Evolutionary conservation across 2,797 vertebrate genomes (phyloP), one percentile per base, ranked within the genome.

Genomic region (Paratrypauchen microcephalus): DNA sequence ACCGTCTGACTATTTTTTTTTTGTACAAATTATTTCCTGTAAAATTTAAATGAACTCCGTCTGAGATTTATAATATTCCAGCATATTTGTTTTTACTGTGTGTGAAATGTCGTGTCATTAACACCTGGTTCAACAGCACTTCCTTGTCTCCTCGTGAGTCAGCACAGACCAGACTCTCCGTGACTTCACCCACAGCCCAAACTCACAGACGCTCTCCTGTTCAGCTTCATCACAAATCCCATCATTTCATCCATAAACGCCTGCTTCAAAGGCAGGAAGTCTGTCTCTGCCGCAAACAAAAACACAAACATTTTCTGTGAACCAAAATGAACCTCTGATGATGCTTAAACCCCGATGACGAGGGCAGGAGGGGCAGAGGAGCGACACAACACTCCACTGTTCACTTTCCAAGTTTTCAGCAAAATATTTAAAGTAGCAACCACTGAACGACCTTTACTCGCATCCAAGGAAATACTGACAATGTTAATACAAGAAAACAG

Each of bases 161-260:
- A 81, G 58, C 7, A 52, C 41, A 45, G 41, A 9, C 80, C 70
- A 70, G 16, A 16, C 59, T 32, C 69, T 75, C 71, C 73, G 11
- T 39, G 70, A 78, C 72, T 32, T 69, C 54, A 56, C 65, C 54
- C 24, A 47, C 74, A 32, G 65, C 58, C 7, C 72, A 83, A 69
- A 69, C 60, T 64, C 79, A 92, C 88, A 90, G 63, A 83, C 83
- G 85, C 87, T 82, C 84, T 87, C 69, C 82, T 88, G 87, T 87
- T 89, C 87, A 87, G 87, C 75, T 61, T 76, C 58, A 73, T 74
- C 73, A 71, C 8, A 87, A 73, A 81, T 77, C 81, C 83, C 83
- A 76, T 86, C 67, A 84, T 89, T 87, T 83, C 68, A 47, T 36
- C 61, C 72, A 59, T 69, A 23, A 39, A 61, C 30, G 79, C 78